Conservation (phyloP, 2,797 vertebrate species). For the Xerus rutilus region DNA sequence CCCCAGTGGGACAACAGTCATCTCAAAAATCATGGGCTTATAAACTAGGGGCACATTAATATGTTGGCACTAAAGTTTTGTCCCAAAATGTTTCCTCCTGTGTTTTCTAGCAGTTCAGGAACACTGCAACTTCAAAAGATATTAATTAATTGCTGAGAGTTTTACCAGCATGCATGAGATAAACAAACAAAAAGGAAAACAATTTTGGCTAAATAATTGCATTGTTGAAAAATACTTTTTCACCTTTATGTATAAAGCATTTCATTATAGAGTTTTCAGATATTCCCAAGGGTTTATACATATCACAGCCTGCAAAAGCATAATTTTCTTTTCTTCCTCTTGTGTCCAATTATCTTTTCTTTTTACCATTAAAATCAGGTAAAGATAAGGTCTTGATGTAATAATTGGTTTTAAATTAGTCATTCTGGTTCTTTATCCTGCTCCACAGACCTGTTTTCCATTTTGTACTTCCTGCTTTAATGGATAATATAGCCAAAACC, state of each 20-base stretch:
- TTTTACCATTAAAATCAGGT: slow-evolving; percentile 40
- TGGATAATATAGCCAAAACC: neutral
- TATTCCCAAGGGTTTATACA: neutral
- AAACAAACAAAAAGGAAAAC: slow-evolving; percentile 55
- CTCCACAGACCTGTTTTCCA: slow-evolving; percentile 35
- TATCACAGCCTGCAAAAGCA: slow-evolving; percentile 37
- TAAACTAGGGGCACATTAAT: neutral
- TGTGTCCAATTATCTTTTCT: slow-evolving; percentile 53
- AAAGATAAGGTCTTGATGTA: slow-evolving; percentile 46
- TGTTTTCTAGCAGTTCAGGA: slow-evolving; percentile 36
- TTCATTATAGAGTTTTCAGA: slow-evolving; percentile 66
- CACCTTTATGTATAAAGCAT: slow-evolving; percentile 45
- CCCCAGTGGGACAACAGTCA: neutral
- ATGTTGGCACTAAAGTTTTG: neutral
- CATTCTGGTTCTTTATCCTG: slow-evolving; percentile 38
- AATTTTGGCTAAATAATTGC: slow-evolving; percentile 53
- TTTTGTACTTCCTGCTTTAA: neutral
- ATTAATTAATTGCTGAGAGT: slow-evolving; percentile 70
- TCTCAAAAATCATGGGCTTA: neutral
- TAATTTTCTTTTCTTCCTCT: slow-evolving; percentile 51
- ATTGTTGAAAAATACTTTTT: slow-evolving; percentile 42
- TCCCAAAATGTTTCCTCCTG: neutral
- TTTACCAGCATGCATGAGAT: slow-evolving; percentile 54
- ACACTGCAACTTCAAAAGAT: slow-evolving; percentile 50
- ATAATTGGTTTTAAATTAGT: slow-evolving; percentile 45